Evolutionary conservation across 2,888 invertebrate species (phyloP), one percentile per base, ranked within the genome.

Genomic region (Furcula furcula): DNA sequence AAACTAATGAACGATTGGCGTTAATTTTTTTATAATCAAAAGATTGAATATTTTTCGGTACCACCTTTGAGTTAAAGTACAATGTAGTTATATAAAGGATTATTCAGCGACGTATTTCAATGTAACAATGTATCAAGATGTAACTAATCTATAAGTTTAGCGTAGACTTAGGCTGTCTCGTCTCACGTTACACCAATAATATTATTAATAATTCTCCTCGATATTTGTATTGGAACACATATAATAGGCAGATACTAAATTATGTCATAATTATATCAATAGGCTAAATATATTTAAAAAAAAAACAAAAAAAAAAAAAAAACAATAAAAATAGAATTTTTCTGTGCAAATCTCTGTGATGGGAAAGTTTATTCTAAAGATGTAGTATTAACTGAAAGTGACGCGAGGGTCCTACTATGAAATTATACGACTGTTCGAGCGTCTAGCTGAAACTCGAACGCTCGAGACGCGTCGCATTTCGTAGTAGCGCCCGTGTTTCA

Each of bases 41-140:
- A 28, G 18, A 28, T 18, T 18, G 16, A 28, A 28, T 83, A 83
- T 84, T 80, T 81, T 83, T 84, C 74, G 83, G 83, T 85, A 85
- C 85, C 85, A 85, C 85, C 86, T 86, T 86, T 87, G 79, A 80
- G 78, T 86, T 85, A 85, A 85, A 87, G 87, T 87, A 86, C 87
- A 87, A 87, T 72, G 74, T 86, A 86, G 85, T 76, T 84, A 69
- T 77, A 71, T 70, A 75, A 75, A 75, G 67, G 69, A 75, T 76
- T 75, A 79, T 78, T 78, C 83, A 78, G 79, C 78, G 75, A 76
- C 75, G 72, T 80, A 77, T 77, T 72, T 75, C 76, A 67, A 66
- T 65, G 63, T 79, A 75, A 78, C 70, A 60, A 78, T 82, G n/a
- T n/a, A 82, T 86, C 80, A 76, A 74, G 65, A 72, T 75, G 71